Percentiles rank a stretch among this genome's conserved stretches.
These are phyloP conservation scores for Euthynnus affinis DNA, from an alignment of 2,797 vertebrate species.

Conservation along the genomic window DNA sequence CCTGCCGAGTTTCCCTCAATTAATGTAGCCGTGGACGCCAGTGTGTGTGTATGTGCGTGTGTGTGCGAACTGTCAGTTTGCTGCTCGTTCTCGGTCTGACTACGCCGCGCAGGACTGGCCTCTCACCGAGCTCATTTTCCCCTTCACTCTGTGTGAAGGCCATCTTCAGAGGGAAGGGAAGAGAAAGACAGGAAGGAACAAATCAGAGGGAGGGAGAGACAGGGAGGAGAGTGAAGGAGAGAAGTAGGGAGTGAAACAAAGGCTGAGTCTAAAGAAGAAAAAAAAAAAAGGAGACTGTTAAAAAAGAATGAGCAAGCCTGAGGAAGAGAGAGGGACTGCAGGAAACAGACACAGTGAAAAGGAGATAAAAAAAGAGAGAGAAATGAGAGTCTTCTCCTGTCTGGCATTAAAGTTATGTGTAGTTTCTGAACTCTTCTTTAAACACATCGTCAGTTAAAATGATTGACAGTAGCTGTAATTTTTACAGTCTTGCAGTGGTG, in stretches of 20 bases:
- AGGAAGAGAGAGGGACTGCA: slow-evolving; percentile 22
- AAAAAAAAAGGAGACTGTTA: slow-evolving; percentile 27
- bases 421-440: slow-evolving; percentile 55
- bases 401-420: slow-evolving; percentile 57
- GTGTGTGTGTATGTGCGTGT: slow-evolving; percentile 1
- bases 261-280: not conserved
- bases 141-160: slow-evolving; percentile 70
- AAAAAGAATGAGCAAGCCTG: slow-evolving; percentile 36
- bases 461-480: slow-evolving; percentile 65
- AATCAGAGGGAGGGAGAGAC: slow-evolving; percentile 47
- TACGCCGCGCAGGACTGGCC: slow-evolving; percentile 37
- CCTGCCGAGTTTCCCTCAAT: slow-evolving; percentile 66
- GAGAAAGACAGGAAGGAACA: slow-evolving; percentile 32
- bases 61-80: slow-evolving; percentile 50
- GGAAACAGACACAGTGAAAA: slow-evolving; percentile 29
- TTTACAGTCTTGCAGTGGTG: slow-evolving; percentile 52
- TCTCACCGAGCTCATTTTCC: slow-evolving; percentile 69
- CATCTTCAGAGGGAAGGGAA: slow-evolving; percentile 57
- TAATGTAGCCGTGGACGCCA: slow-evolving; percentile 36
- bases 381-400: slow-evolving; percentile 27
- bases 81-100: slow-evolving; percentile 48
- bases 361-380: slow-evolving; percentile 39
- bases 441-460: slow-evolving; percentile 50
- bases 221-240: not conserved
- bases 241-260: slow-evolving; percentile 41